Conservation (phyloP, 1,140 invertebrate species). For the Ceratitis capitata region DNA sequence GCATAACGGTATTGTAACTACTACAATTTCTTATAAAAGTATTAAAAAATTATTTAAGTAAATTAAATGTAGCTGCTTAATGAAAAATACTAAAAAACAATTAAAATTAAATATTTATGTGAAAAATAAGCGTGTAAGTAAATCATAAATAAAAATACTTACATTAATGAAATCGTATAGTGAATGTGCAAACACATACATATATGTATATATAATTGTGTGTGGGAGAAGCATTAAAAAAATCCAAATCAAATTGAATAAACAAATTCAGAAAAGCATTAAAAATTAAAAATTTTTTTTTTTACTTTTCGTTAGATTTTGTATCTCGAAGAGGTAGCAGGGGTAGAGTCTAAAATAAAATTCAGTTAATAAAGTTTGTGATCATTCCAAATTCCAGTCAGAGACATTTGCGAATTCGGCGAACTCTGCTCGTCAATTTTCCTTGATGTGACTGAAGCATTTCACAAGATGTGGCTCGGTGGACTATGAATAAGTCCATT, state of each 20-base stretch:
- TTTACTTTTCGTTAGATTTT: neutral
- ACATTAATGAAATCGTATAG: neutral
- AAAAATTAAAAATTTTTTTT: slow-evolving; percentile 43
- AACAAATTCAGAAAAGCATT: slow-evolving; percentile 46
- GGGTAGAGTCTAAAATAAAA: neutral
- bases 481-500: too few relatives aligned
- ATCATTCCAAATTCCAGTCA: too few relatives aligned
- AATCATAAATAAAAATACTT: neutral
- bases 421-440: neutral
- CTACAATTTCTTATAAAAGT: slow-evolving; percentile 1
- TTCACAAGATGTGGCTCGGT: too few relatives aligned
- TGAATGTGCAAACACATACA: slow-evolving; percentile 39
- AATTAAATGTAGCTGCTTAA: slow-evolving; percentile 22
- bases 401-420: neutral
- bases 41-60: slow-evolving; percentile 44
- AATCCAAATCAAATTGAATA: slow-evolving; percentile 38
- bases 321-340: neutral
- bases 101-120: slow-evolving; percentile 21
- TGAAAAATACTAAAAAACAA: slow-evolving; percentile 27
- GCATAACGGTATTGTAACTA: slow-evolving; percentile 34
- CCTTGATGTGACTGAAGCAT: neutral
- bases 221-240: slow-evolving; percentile 35
- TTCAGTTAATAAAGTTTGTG: neutral
- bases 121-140: slow-evolving; percentile 39
- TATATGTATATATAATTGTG: slow-evolving; percentile 2